Percentiles rank a stretch among this genome's conserved stretches.
phyloP scores from a whole-genome alignment of 2,113 vertebrate genomes.

The Gobiocypris rarus region DNA sequence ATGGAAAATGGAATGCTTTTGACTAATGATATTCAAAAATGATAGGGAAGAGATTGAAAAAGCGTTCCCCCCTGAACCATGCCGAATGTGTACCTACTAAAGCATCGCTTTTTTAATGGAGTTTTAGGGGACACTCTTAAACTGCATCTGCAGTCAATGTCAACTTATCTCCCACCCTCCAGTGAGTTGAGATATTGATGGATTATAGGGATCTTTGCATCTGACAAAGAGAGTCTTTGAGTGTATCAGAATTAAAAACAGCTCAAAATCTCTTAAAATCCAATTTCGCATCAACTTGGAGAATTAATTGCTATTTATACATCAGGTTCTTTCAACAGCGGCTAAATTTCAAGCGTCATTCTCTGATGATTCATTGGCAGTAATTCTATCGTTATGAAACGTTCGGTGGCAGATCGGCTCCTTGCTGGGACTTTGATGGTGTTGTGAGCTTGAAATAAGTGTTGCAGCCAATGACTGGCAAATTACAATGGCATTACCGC shows the following conservation, averaged over 20 bases:
- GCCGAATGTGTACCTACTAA: constrained; percentile 80
- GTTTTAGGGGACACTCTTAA: constrained; percentile 61
- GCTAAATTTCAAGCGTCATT: constrained; percentile 12
- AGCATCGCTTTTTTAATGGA: constrained; percentile 69
- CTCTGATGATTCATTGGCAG: constrained; percentile 21
- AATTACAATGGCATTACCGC: constrained; percentile 53
- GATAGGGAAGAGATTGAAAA: constrained; percentile 98
- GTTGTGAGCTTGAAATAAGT: constrained; percentile 32
- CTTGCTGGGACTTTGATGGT: constrained; percentile 33
- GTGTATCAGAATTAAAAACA: background rate
- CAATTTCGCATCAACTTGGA: background rate
- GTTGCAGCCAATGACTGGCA: constrained; percentile 35
- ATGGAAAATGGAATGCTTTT: constrained; percentile 93
- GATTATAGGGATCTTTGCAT: constrained; percentile 46
- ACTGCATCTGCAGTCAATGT: constrained; percentile 58
- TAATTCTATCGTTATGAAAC: background rate
- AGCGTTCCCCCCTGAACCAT: constrained; percentile 88
- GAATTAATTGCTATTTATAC: background rate
- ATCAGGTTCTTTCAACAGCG: background rate
- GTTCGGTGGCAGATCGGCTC: constrained; percentile 8
- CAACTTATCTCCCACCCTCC: constrained; percentile 54
- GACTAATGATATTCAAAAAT: constrained; percentile 99
- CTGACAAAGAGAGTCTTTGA: background rate
- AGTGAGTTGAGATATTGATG: constrained; percentile 45
- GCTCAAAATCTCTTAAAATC: background rate